phyloP scores from a whole-genome alignment of 2,888 invertebrate species.

The Micropterix aruncella region DNA sequence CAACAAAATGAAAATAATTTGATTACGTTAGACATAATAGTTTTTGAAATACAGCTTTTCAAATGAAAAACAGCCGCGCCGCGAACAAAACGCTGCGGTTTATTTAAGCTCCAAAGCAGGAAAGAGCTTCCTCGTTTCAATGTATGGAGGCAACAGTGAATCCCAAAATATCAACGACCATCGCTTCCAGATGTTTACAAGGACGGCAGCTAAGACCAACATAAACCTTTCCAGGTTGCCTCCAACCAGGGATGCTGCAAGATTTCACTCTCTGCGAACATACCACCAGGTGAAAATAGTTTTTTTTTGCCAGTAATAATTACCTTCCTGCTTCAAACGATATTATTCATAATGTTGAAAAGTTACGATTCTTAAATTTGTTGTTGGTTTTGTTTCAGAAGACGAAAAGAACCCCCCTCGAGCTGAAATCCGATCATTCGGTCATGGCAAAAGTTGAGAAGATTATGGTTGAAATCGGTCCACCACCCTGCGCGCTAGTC shows the following conservation, averaged over 20 bases:
- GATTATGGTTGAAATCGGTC: too few relatives aligned
- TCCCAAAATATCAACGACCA: slow-evolving; percentile 1
- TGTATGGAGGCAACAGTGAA: slow-evolving; percentile 2
- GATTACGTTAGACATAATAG: too few relatives aligned
- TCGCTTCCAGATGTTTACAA: slow-evolving; percentile 1
- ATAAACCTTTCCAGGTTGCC: slow-evolving; percentile 2
- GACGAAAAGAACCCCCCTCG: too few relatives aligned
- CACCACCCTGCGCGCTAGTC: too few relatives aligned
- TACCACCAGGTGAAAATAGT: too few relatives aligned
- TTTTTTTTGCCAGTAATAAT: not conserved
- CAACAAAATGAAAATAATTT: too few relatives aligned
- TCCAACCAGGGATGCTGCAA: slow-evolving; percentile 2
- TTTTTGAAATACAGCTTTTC: not conserved
- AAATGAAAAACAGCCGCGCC: not conserved
- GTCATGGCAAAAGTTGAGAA: too few relatives aligned
- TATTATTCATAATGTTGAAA: too few relatives aligned
- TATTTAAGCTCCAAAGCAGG: not conserved
- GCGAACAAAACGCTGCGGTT: slow-evolving; percentile 1
- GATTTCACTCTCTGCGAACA: too few relatives aligned
- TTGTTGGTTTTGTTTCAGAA: too few relatives aligned
- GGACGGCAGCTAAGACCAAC: slow-evolving; percentile 1
- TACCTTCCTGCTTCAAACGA: slow-evolving; percentile 1
- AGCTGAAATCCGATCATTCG: too few relatives aligned
- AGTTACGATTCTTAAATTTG: too few relatives aligned
- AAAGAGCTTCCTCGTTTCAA: slow-evolving; percentile 1